Evolutionary conservation across 2,888 invertebrate species (phyloP).

Genomic region (Chromoteleia sp.): DNA sequence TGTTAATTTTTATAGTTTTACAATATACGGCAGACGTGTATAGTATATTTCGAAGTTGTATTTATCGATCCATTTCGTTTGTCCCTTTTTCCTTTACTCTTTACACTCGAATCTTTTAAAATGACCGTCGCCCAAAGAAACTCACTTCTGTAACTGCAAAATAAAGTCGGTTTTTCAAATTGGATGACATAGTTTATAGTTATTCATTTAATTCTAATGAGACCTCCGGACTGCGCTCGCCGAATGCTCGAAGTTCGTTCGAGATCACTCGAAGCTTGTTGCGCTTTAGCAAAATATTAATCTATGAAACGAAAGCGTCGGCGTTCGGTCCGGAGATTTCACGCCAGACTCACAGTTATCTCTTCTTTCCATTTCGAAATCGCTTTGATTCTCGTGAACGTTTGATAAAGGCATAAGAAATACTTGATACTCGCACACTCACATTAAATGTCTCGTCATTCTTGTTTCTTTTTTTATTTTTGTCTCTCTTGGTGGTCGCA

Average conservation of each 20-base stretch:
- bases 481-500: not conserved
- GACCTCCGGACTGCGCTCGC: conserved; percentile 12
- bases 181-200: too few relatives aligned
- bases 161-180: not conserved
- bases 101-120: not conserved
- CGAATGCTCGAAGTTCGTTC: conserved; percentile 31
- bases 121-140: not conserved
- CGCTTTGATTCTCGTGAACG: not conserved
- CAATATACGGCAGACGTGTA: too few relatives aligned
- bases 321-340: not conserved
- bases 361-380: not conserved
- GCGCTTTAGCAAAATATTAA: conserved; percentile 52
- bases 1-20: too few relatives aligned
- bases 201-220: too few relatives aligned
- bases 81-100: not conserved
- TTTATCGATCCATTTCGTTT: not conserved
- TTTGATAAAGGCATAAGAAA: conserved; percentile 26
- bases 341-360: conserved; percentile 1
- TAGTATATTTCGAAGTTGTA: too few relatives aligned
- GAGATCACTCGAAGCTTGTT: conserved; percentile 28
- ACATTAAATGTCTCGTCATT: not conserved
- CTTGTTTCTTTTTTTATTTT: not conserved
- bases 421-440: conserved; percentile 9
- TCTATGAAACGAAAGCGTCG: conserved; percentile 32
- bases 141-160: not conserved